Evolutionary conservation across 2,888 invertebrate species (phyloP), one percentile per base, ranked within the genome.

Genomic region (Tetragonisca angustula): DNA sequence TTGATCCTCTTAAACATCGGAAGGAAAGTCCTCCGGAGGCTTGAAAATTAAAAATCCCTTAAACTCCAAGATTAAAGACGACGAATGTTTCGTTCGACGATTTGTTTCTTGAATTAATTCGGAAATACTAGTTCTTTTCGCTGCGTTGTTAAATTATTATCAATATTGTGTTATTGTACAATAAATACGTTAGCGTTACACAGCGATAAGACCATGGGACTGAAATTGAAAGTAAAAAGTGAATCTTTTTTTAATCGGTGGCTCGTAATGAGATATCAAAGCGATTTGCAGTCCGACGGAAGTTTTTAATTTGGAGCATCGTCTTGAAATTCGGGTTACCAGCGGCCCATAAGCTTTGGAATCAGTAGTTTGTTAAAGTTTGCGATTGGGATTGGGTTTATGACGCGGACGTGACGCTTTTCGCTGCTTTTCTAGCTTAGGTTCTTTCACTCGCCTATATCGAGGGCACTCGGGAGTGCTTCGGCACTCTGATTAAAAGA

Each of bases 301-400:
- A 36, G 6, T 49, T 19, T 49, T 72, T 71, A 24, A 72, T 72
- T 72, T 72, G 19, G 49, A 49, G 27, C 32, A 21, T 15, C n/a
- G 49, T 50, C 27, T 15, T 21, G 49, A 61, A 72, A 62, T 61
- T 72, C 15, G 27, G 27, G 52, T 43, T 54, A 65, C 50, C 24
- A 54, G 43, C 54, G 64, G 64, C 43, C 54, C 36, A 27, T 36
- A 65, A 65, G 65, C n/a, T 43, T 65, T 43, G 36, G 21, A 19
- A 19, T 43, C 65, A 43, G 65, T 36, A 36, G 54, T 43, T 64
- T 24, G 52, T 74, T 74, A 74, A 74, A 74, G 64, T 52, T 74
- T 74, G 74, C 74, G 32, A 74, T 74, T 61, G 52, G 64, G 52
- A 74, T 74, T 64, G 52, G 64, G 64, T 64, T 52, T 52, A 64